phyloP scores from a whole-genome alignment of 2,888 invertebrate genomes.

The Lathronympha strigana region DNA sequence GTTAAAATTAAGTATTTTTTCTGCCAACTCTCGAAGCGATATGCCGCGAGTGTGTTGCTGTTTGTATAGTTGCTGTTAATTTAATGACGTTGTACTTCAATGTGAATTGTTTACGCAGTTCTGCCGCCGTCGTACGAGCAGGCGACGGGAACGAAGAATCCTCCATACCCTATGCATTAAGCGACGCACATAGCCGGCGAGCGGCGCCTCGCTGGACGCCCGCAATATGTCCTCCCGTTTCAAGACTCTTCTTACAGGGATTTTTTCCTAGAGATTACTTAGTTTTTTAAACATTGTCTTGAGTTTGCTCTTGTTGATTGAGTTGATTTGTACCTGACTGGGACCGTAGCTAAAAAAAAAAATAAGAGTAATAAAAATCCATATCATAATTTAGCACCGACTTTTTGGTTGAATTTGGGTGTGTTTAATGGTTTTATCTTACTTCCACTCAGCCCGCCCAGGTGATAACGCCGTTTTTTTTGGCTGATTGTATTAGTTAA shows the following conservation, averaged over 20 bases:
- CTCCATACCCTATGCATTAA: conserved; percentile 49
- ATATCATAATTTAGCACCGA: too few relatives aligned
- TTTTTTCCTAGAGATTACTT: conserved; percentile 32
- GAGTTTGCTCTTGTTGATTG: not conserved
- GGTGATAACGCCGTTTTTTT: too few relatives aligned
- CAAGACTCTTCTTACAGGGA: conserved; percentile 35
- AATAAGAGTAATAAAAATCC: not conserved
- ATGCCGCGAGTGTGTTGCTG: not conserved
- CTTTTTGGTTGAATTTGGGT: too few relatives aligned
- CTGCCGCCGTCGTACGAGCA: conserved; percentile 72
- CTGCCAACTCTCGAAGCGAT: not conserved
- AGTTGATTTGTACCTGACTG: conserved; percentile 25
- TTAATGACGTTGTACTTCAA: not conserved
- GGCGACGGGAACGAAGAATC: conserved; percentile 55
- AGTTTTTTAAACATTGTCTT: conserved; percentile 1
- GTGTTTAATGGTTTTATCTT: too few relatives aligned
- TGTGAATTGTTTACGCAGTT: conserved; percentile 52
- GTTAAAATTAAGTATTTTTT: too few relatives aligned
- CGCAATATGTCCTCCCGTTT: not conserved
- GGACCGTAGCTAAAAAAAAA: conserved; percentile 8
- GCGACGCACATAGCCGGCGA: too few relatives aligned
- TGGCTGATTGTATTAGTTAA: too few relatives aligned
- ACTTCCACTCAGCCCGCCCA: too few relatives aligned
- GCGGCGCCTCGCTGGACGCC: not conserved
- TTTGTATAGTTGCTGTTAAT: not conserved